Base-by-base conservation (phyloP, 2,888 invertebrate genomes). In the Hirtodrosophila alboralis region DNA sequence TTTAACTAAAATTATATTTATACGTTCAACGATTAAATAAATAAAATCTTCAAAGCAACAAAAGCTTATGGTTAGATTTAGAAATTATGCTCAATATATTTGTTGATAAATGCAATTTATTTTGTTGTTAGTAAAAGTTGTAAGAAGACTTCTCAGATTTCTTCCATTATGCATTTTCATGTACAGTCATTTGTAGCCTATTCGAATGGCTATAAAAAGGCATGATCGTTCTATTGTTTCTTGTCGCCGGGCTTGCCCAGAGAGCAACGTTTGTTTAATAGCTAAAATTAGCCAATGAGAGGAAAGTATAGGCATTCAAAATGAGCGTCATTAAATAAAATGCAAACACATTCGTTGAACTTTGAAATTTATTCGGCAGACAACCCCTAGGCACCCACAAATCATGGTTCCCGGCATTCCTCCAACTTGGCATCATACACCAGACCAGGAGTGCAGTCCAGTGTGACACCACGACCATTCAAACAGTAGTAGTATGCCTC, bases 371-470 rank as follows among this genome's bases (percentile, higher is more conserved):
- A 75, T 70, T 70, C 56, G 30, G 44, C 12, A 41, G 14, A 58
- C 37, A 63, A 34, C 36, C 26, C 18, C 16, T 62, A 78, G 30
- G 18, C 40, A 16, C 33, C 36, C 33, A 87, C 31, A 38, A 80
- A 65, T 26, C 71, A 53, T 1, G 84, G 79, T 28, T 85, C 80
- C 16, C 89, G 88, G 52, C 89, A 90, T 8, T 85, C 65, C 51
- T 85, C 74, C 8, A 45, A 43, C 26, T 58, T 57, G 36, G 63
- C 51, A 59, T 90, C 90, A 53, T 80, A 90, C 0, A 86, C 59
- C 43, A 90, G 65, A 2, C 90, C 90, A 3, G 90, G 89, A 4
- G 89, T 86, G 58, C 90, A 90, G 16, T 88, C 87, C 51, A 90
- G 60, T 4, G 76, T 63, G 7, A 90, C 81, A 23, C 90, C 90